Evolutionary conservation across 2,888 invertebrate species (phyloP), one percentile per base, ranked within the genome.

Genomic region (Meloe dianella): DNA sequence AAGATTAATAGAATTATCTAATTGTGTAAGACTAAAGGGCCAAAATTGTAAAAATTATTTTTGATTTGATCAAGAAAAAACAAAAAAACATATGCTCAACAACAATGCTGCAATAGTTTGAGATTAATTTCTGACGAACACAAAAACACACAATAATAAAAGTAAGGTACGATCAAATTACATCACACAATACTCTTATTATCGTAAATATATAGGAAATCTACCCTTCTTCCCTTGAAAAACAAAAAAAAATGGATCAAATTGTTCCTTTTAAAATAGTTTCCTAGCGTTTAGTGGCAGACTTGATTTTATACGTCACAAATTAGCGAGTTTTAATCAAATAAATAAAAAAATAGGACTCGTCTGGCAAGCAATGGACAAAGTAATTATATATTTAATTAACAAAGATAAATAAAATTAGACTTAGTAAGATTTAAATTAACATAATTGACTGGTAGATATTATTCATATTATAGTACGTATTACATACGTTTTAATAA

Each of bases 381-480:
- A 27, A 9, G 8, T 20, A 47, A 8, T 20, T 17, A 41, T 5
- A 41, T 5, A 41, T n/a, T n/a, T n/a, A 17, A 41, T 17, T 38
- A 38, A 12, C 20, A 47, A 2, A 20, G n/a, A 2, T 1, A 41
- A 14, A 35, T 51, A 51, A 24, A 24, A 51, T 51, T 51, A 22
- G 47, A 38, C 5, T 41, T 41, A 41, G 24, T 68, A 68, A 61
- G 68, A 41, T 63, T 65, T 63, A 68, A 67, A 60, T 60, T 68
- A 51, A 63, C 60, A 62, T 61, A 66, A 64, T 66, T 67, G 70
- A 70, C 70, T 70, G 70, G 70, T 70, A 70, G 70, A 57, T 67
- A 60, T 65, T 67, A 67, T 63, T 61, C 51, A 56, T 66, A 51
- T 32, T 58, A 27, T 61, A 62, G 51, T 64, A 64, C 63, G 63